These are phyloP conservation scores for Rhynchopsitta pachyrhyncha DNA, from an alignment of 2,113 vertebrate genomes.

Conservation along the genomic window DNA sequence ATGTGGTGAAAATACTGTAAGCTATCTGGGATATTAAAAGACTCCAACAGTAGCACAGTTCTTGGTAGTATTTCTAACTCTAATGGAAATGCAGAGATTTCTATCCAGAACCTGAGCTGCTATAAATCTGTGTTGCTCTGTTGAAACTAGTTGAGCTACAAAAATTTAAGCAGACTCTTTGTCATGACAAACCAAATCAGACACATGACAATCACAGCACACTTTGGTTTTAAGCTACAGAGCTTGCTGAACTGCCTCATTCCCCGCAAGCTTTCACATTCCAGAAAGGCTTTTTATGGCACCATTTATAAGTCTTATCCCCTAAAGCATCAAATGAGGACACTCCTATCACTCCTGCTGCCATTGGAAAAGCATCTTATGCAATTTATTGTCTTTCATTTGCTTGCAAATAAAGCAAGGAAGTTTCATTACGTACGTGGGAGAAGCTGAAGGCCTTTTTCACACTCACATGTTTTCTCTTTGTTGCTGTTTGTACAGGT, in stretches of 20 bases:
- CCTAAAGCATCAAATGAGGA: slow-evolving; percentile 39
- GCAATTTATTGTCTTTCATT: slow-evolving; percentile 70
- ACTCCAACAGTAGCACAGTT: background rate
- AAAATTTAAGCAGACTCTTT: background rate
- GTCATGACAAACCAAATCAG: background rate
- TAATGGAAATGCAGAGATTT: background rate
- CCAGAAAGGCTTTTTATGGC: slow-evolving; percentile 55
- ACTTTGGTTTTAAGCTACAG: slow-evolving; percentile 19
- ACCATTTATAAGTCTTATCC: slow-evolving; percentile 37
- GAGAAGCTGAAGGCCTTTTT: slow-evolving; percentile 63
- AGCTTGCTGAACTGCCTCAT: background rate
- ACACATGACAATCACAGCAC: background rate
- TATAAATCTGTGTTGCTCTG: background rate
- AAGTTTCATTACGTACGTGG: slow-evolving; percentile 65
- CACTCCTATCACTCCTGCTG: slow-evolving; percentile 42
- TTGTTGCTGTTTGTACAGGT: slow-evolving; percentile 76
- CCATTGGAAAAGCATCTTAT: background rate
- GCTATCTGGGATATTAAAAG: background rate
- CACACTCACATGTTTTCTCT: slow-evolving; percentile 55
- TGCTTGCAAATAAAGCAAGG: slow-evolving; percentile 62
- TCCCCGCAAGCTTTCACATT: slow-evolving; percentile 1
- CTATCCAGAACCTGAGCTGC: background rate
- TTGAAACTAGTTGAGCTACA: background rate
- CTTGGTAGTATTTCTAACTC: background rate
- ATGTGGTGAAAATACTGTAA: background rate